Base-by-base conservation (phyloP, 2,797 vertebrate genomes). In the Mormyrus hasselquistii region DNA sequence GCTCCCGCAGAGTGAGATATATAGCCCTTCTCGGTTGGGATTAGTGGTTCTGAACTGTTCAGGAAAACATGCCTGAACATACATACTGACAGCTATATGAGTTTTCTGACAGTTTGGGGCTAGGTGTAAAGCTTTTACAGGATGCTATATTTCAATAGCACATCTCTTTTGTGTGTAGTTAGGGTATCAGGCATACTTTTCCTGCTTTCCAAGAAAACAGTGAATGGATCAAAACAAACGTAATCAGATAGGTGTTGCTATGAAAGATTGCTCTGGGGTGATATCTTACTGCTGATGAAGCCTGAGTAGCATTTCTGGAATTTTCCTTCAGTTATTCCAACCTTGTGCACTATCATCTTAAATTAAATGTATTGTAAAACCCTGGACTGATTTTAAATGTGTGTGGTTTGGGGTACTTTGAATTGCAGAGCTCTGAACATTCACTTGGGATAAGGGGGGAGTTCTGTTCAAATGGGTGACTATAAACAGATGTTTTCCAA, bases 401-500 rank as follows among this genome's bases (percentile, higher is more conserved):
- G 22, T 41, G 25, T 34, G 25, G 53, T 53, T 86, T n/a, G 34
- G 85, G 52, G 52, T 52, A 12, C 16, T 87, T 14, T 14, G 34
- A 29, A 19, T 59, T 87, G 52, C 85, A 52, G 82, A 4, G 22
- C 34, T 59, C 85, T 14, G 65, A 34, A 9, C 47, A 29, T 16
- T 65, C 25, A 41, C 25, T 59, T 16, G 34, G 85, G 25, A 38
- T 22, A 34, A 16, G 53, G 50, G 19, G 49, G 29, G 49, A 41
- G 44, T 16, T 76, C 47, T 88, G 2, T 62, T 88, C 10, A 69
- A 86, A 8, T n/a, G 16, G 9, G 7, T 19, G 41, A 55, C 38
- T 59, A 52, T 85, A 69, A 84, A 65, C 82, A 59, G 73, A 83
- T 88, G 76, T 89, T 85, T 89, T 34, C 53, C 38, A 47, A 34